A percentile compares a stretch with the other conserved stretches of the same genome.
phyloP scores from a whole-genome alignment of 2,113 vertebrate species.

The Pampusana beccarii region DNA sequence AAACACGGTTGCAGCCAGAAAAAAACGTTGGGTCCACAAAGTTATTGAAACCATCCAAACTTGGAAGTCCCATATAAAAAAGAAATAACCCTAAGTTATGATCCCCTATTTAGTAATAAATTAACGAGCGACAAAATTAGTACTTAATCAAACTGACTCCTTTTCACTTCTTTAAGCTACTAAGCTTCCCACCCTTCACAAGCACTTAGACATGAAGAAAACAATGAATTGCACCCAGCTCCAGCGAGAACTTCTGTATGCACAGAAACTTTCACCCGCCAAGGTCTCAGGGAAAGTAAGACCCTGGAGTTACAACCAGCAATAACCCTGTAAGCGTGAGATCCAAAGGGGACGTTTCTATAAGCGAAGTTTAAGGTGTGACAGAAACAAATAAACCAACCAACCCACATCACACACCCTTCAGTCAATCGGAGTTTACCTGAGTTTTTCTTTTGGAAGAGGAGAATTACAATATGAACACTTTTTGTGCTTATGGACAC shows the following conservation, averaged over 20 bases:
- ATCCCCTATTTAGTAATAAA: not conserved
- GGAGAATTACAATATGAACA: accelerated
- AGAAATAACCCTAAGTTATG: not conserved
- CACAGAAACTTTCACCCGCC: not conserved
- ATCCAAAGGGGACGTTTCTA: accelerated
- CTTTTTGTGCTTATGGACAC: not conserved
- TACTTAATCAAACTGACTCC: not conserved
- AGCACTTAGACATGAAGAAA: accelerated
- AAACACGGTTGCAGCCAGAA: not conserved
- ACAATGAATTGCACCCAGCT: not conserved
- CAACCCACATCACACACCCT: no score
- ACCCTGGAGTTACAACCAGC: accelerated
- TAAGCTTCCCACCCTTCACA: not conserved
- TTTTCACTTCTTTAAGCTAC: not conserved
- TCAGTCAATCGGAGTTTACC: not conserved
- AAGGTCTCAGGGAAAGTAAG: accelerated
- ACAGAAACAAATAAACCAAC: no score
- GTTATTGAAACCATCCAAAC: not conserved
- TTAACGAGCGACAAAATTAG: not conserved
- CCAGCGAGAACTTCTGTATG: accelerated
- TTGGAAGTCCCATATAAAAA: not conserved
- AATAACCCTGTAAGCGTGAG: accelerated
- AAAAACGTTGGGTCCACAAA: not conserved
- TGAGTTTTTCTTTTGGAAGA: no score
- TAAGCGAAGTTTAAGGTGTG: no score